Percentiles rank a stretch among this genome's conserved stretches.
Evolutionary conservation across 2,888 invertebrate species (phyloP).

Genomic region (Criorhina ranunculi): DNA sequence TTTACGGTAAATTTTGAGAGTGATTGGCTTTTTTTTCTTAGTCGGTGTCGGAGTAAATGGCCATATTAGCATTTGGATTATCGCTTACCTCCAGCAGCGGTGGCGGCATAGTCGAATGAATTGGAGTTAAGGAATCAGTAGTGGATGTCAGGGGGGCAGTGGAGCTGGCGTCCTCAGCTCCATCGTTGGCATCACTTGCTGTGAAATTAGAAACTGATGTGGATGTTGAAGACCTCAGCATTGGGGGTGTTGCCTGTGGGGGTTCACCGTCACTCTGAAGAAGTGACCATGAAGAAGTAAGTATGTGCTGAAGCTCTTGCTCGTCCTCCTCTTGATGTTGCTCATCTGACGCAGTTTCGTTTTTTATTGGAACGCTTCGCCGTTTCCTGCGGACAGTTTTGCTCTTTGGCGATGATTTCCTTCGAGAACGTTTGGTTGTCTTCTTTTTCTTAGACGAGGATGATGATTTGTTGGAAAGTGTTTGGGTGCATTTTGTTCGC

Average conservation of each 20-base stretch:
- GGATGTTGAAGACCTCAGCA: constrained; percentile 42
- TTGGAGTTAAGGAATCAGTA: constrained; percentile 3
- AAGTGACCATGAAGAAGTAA: constrained; percentile 22
- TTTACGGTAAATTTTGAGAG: constrained; percentile 23
- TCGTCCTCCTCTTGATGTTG: constrained; percentile 10
- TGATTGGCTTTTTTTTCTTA: constrained; percentile 25
- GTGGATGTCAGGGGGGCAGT: constrained; percentile 3
- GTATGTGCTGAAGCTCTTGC: background rate
- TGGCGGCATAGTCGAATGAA: constrained; percentile 18
- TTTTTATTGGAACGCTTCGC: constrained; percentile 20
- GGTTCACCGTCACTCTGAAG: constrained; percentile 35
- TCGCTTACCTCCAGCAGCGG: constrained; percentile 14
- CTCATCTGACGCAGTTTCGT: constrained; percentile 35
- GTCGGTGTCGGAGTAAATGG: constrained; percentile 69
- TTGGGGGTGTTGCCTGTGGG: constrained; percentile 14
- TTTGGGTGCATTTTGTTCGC: constrained; percentile 47
- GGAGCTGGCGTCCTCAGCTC: constrained; percentile 33
- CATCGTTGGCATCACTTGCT: constrained; percentile 58
- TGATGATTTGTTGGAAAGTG: constrained; percentile 32
- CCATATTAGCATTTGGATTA: constrained; percentile 63
- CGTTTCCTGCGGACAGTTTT: constrained; percentile 36
- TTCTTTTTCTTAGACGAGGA: constrained; percentile 59
- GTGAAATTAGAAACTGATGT: constrained; percentile 59
- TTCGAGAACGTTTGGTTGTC: constrained; percentile 47
- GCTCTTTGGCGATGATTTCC: constrained; percentile 54